Evolutionary conservation across 2,797 vertebrate species (phyloP), one percentile per base, ranked within the genome.

Genomic region (Triplophysa bombifrons): DNA sequence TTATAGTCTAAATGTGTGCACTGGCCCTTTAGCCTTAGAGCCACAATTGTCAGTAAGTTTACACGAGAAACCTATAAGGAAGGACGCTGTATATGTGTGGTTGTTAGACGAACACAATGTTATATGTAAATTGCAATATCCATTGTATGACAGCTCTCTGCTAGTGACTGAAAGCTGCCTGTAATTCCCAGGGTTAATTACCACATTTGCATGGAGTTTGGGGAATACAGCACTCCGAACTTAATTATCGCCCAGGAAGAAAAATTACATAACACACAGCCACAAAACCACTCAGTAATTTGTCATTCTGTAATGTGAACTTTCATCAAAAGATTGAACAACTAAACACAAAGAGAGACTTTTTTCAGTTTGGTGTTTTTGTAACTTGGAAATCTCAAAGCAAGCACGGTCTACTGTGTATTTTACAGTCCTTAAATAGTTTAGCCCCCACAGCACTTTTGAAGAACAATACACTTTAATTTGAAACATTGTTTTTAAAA

Each of bases 301-400:
- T 86, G 84, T 88, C 86, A 82, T 75, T 84, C 67, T 60, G 71
- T 72, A 66, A 74, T 75, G 83, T 79, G 73, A 51, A 34, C 73
- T 74, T 61, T 84, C 84, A 88, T 89, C 88, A 90, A 74, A 77
- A 76, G 73, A 38, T 65, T n/a, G 79, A 83, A 87, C 84, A 61
- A 84, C 82, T 64, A 74, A 84, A 71, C 38, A 19, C 69, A 77
- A 81, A 80, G 83, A 82, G 82, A 76, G 19, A 25, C 2, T 13
- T 55, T 25, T 25, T 58, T 12, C 20, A 9, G n/a, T 55, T 8
- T 55, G 53, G 8, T 55, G 53, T 55, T 20, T 55, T 55, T 55
- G 19, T 55, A n/a, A 4, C 16, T 50, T 51, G 50, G 16, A 51
- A 19, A 20, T 56, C n/a, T 56, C 53, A 25, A 60, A 13, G 56